Percentiles rank a stretch among this genome's conserved stretches.
Evolutionary conservation across 2,888 invertebrate species (phyloP).

Genomic region (Heliconius aoede): DNA sequence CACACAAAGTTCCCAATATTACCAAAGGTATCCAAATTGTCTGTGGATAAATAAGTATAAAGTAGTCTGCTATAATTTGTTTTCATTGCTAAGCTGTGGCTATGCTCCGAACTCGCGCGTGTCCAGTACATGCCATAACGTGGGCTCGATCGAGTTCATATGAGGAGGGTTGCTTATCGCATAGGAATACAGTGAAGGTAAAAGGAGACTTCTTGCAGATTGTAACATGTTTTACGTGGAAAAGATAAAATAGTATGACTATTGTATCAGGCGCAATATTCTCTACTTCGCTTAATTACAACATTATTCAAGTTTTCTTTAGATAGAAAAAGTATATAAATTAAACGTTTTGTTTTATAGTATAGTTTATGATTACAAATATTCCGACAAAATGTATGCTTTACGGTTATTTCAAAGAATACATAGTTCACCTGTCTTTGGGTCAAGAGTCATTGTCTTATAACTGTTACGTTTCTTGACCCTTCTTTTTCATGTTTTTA

Average conservation of each 20-base stretch:
- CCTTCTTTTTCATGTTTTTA: constrained; percentile 34
- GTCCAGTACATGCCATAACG: no score
- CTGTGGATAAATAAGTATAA: no score
- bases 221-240: background rate
- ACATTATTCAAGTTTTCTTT: background rate
- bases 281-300: background rate
- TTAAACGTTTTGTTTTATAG: background rate
- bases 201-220: background rate
- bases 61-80: no score
- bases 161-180: background rate
- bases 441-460: constrained; percentile 62
- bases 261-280: constrained; percentile 12
- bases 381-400: background rate
- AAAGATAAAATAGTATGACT: background rate
- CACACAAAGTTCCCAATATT: background rate
- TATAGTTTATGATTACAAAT: background rate
- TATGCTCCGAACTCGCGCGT: no score
- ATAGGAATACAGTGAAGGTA: background rate
- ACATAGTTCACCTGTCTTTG: constrained; percentile 17
- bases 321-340: background rate
- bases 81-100: no score
- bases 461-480: constrained; percentile 60
- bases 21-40: background rate
- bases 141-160: no score
- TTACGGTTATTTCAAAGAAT: constrained; percentile 5